Conservation (phyloP, 30 jellyfish, hydroid and myxozoan species). For the Aurelia coerulea region DNA sequence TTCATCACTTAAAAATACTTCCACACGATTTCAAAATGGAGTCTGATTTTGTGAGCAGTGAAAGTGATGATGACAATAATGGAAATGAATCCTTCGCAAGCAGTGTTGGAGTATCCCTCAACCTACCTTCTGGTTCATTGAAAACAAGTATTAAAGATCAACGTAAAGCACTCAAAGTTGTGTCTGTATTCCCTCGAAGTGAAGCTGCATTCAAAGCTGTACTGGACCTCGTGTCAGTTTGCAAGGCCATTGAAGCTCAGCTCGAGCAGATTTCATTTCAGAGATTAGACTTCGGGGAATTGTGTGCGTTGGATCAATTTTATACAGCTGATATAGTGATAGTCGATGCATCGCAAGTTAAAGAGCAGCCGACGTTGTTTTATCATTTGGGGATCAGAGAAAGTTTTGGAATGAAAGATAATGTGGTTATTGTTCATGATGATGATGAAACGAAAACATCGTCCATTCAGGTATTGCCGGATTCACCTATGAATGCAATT, state of each 20-base stretch:
- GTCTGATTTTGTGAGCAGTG: slow-evolving; percentile 34
- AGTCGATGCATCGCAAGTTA: slow-evolving; percentile 82
- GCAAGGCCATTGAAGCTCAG: slow-evolving; percentile 74
- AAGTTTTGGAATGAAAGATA: slow-evolving; percentile 98
- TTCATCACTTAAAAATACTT: not conserved
- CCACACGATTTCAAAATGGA: slow-evolving; percentile 22
- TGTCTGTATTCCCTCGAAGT: slow-evolving; percentile 84
- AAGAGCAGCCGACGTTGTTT: slow-evolving; percentile 86
- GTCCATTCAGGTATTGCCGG: slow-evolving; percentile 75
- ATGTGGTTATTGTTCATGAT: slow-evolving; percentile 78
- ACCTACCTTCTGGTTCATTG: slow-evolving; percentile 42
- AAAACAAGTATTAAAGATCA: slow-evolving; percentile 41
- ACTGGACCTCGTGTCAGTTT: slow-evolving; percentile 67
- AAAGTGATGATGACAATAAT: slow-evolving; percentile 30
- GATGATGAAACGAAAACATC: slow-evolving; percentile 70
- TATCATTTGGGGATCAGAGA: slow-evolving; percentile 98
- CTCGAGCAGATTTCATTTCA: slow-evolving; percentile 71
- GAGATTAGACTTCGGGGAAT: slow-evolving; percentile 93
- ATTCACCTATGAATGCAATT: not conserved
- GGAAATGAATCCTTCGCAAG: not conserved
- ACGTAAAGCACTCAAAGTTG: slow-evolving; percentile 67
- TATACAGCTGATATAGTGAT: slow-evolving; percentile 94
- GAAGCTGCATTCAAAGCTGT: slow-evolving; percentile 70
- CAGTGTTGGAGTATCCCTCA: slow-evolving; percentile 50
- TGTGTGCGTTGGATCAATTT: slow-evolving; percentile 81